Percentiles rank a stretch among this genome's conserved stretches.
Conservation (phyloP, 2,113 vertebrate species). For the Scomber colias region DNA sequence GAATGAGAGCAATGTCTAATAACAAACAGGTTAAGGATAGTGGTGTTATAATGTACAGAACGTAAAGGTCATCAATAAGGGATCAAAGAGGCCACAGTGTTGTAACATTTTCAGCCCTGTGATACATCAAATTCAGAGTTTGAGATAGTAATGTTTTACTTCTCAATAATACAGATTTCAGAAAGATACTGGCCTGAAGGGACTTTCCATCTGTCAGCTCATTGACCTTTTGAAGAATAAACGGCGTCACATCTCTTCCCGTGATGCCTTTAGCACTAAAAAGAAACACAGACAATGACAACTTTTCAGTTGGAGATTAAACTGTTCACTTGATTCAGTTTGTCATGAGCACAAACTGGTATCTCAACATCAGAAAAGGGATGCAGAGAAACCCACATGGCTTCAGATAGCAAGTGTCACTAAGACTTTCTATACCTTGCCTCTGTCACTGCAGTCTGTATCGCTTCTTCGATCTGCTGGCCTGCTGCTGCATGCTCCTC, state of each 20-base stretch:
- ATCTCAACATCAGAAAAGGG: slow-evolving; percentile 19
- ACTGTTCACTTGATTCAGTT: not conserved
- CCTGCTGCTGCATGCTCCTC: slow-evolving; percentile 83
- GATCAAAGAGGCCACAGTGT: no score
- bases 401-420: no score
- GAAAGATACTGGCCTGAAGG: slow-evolving; percentile 91
- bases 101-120: not conserved
- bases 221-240: slow-evolving; percentile 87
- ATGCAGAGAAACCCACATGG: no score
- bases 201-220: slow-evolving; percentile 89
- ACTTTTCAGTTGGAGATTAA: not conserved
- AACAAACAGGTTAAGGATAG: slow-evolving; percentile 47
- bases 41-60: not conserved
- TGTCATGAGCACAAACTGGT: not conserved
- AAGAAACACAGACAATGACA: not conserved
- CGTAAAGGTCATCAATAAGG: not conserved
- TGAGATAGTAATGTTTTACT: slow-evolving; percentile 10
- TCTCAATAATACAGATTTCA: slow-evolving; percentile 1
- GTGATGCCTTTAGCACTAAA: slow-evolving; percentile 83
- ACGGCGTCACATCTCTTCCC: slow-evolving; percentile 91
- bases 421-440: slow-evolving; percentile 79
- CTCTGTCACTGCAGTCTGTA: slow-evolving; percentile 85
- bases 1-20: slow-evolving; percentile 91
- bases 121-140: not conserved
- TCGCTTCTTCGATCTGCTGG: slow-evolving; percentile 86